Percentiles rank a stretch among this genome's conserved stretches.
phyloP scores from a whole-genome alignment of 2,888 invertebrate species.

The Drosophila falleni region DNA sequence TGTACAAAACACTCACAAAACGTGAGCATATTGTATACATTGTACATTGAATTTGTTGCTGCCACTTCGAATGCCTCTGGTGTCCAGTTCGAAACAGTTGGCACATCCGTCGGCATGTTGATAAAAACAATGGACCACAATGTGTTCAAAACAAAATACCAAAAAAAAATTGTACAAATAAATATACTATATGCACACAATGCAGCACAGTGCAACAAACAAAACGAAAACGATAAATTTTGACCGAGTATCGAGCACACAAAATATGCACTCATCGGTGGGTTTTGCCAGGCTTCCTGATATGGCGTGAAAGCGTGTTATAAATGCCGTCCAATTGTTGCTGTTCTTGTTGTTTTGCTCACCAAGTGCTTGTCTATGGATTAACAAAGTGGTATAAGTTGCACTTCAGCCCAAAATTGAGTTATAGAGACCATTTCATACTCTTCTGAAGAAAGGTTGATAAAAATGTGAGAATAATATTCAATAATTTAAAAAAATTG shows the following conservation, averaged over 20 bases:
- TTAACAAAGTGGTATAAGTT: conserved; percentile 54
- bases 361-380: conserved; percentile 56
- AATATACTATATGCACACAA: conserved; percentile 46
- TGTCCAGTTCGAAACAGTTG: conserved; percentile 37
- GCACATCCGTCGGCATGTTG: conserved; percentile 49
- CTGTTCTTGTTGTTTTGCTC: conserved; percentile 21
- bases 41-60: conserved; percentile 36
- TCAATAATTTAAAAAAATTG: too few relatives aligned
- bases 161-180: conserved; percentile 61
- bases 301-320: conserved; percentile 56
- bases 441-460: conserved; percentile 4
- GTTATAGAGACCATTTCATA: conserved; percentile 16
- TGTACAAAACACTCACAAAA: conserved; percentile 18
- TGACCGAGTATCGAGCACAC: conserved; percentile 49
- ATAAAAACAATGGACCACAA: conserved; percentile 69
- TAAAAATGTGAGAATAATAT: too few relatives aligned
- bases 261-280: conserved; percentile 60
- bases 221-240: conserved; percentile 58
- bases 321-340: conserved; percentile 42
- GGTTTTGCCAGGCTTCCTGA: conserved; percentile 44
- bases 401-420: not conserved
- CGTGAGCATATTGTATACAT: conserved; percentile 53
- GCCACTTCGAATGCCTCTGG: conserved; percentile 9
- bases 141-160: conserved; percentile 58
- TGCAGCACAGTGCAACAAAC: conserved; percentile 22